These are phyloP conservation scores for Luperina testacea DNA, from an alignment of 2,888 invertebrate genomes.

Conservation along the genomic window DNA sequence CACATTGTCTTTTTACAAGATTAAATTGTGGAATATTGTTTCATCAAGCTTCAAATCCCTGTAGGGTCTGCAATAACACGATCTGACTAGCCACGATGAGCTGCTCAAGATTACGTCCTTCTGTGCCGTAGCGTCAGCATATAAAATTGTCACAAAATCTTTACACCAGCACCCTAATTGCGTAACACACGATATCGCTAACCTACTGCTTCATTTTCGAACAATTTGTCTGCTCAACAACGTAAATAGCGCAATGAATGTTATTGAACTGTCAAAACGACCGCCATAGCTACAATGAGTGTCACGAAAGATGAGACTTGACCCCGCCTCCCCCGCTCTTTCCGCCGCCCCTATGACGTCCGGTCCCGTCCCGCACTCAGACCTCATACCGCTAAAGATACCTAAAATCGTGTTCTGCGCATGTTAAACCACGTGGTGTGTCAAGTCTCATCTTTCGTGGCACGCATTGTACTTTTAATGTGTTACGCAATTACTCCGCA, in stretches of 20 bases:
- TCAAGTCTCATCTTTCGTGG: too few relatives aligned
- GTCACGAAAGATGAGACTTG: too few relatives aligned
- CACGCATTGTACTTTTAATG: too few relatives aligned
- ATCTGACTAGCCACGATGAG: slow-evolving; percentile 52
- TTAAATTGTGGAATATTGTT: slow-evolving; percentile 49
- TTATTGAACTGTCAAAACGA: too few relatives aligned
- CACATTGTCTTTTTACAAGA: slow-evolving; percentile 11
- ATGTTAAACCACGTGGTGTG: too few relatives aligned
- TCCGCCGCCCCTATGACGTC: too few relatives aligned
- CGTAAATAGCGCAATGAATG: background rate
- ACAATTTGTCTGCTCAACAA: background rate
- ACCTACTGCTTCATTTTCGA: background rate
- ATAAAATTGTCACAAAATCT: slow-evolving; percentile 1
- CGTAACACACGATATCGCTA: background rate
- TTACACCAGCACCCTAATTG: background rate
- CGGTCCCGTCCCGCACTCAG: too few relatives aligned
- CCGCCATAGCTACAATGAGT: too few relatives aligned
- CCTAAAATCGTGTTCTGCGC: too few relatives aligned
- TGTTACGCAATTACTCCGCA: too few relatives aligned
- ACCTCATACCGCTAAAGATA: too few relatives aligned
- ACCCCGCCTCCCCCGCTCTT: too few relatives aligned
- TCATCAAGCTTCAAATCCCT: slow-evolving; percentile 58
- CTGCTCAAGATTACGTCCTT: slow-evolving; percentile 56
- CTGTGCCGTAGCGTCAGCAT: slow-evolving; percentile 55
- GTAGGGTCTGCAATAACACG: slow-evolving; percentile 42